Conservation (phyloP, 92 coral and sea anemone genomes). For the Paragorgia papillata region DNA sequence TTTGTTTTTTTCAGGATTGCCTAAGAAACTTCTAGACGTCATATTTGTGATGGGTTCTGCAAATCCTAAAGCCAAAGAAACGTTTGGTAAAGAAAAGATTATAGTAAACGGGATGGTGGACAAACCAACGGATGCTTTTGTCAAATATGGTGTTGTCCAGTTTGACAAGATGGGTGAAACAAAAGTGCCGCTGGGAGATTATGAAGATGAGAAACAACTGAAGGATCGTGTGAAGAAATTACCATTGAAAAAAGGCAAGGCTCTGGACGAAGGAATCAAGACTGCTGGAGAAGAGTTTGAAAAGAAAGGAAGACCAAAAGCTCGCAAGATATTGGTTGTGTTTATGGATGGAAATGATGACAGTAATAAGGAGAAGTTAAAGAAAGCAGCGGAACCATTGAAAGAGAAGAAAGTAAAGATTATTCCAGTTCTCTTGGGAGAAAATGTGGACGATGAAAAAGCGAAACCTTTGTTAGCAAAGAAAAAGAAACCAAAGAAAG, state of each 20-base stretch:
- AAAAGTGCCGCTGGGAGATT: slow-evolving; percentile 66
- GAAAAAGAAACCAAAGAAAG: slow-evolving; percentile 68
- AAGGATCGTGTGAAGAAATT: slow-evolving; percentile 53
- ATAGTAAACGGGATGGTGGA: slow-evolving; percentile 48
- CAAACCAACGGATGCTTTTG: slow-evolving; percentile 60
- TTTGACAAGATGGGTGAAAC: slow-evolving; percentile 65
- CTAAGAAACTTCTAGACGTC: slow-evolving; percentile 60
- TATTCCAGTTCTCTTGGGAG: slow-evolving; percentile 62
- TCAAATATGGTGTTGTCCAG: slow-evolving; percentile 74
- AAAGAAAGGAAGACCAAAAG: slow-evolving; percentile 54
- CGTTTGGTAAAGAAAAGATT: slow-evolving; percentile 42
- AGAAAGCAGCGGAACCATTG: slow-evolving; percentile 41
- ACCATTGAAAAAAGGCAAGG: slow-evolving; percentile 37
- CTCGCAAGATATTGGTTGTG: slow-evolving; percentile 56
- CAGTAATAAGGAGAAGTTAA: slow-evolving; percentile 46
- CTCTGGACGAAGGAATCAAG: slow-evolving; percentile 44
- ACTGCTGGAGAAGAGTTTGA: slow-evolving; percentile 57
- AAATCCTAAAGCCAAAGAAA: slow-evolving; percentile 49
- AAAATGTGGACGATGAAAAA: slow-evolving; percentile 47
- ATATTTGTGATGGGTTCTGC: slow-evolving; percentile 78
- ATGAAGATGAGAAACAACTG: slow-evolving; percentile 57
- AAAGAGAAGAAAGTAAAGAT: slow-evolving; percentile 54
- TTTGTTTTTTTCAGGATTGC: slow-evolving; percentile 24
- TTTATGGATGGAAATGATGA: slow-evolving; percentile 54
- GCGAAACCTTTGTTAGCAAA: slow-evolving; percentile 58